Base-by-base conservation (phyloP, 2,797 vertebrate species). In the Pygocentrus nattereri region DNA sequence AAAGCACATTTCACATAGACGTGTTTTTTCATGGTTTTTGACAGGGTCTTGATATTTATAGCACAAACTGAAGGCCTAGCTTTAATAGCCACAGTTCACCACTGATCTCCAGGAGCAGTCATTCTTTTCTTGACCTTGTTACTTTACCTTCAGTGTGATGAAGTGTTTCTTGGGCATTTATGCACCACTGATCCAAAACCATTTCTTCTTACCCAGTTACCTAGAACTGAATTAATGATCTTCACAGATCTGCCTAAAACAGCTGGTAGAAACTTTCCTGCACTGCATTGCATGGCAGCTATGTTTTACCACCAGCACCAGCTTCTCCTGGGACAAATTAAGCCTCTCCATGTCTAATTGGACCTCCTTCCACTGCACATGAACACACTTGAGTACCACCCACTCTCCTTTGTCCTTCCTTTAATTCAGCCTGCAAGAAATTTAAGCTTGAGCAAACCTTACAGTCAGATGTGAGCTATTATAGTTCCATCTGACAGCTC, bases 321-420 rank as follows among this genome's bases (percentile, higher is more conserved):
- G 44, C 44, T 50, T 50, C 44, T 71, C 68, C 71, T 58, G 71
- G 79, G 61, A 74, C 59, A 52, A 80, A 80, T 80, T 74, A 74
- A 56, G 25, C 25, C 38, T 19, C 47, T 18, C 69, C 50, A 49
- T 67, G 61, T 65, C 61, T 72, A 71, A 50, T 50, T 71, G 68
- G 47, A 49, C 15, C 68, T 19, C n/a, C 58, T 38, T 73, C 15
- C n/a, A n/a, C 44, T 73, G 47, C 69, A 73, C 77, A 73, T 44
- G 16, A 64, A 44, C 44, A 44, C 44, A 19, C 47, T 25, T 15
- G 67, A 68, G 38, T 21, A 23, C 67, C 38, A 15, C 67, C n/a
- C n/a, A 30, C 15, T 19, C 16, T 18, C 19, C 68, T 50, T 50
- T 47, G 8, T 27, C 25, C 16, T 31, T 73, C 27, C 70, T 52